Evolutionary conservation across 2,113 vertebrate genomes (phyloP).

Genomic region (Hemibagrus wyckioides): DNA sequence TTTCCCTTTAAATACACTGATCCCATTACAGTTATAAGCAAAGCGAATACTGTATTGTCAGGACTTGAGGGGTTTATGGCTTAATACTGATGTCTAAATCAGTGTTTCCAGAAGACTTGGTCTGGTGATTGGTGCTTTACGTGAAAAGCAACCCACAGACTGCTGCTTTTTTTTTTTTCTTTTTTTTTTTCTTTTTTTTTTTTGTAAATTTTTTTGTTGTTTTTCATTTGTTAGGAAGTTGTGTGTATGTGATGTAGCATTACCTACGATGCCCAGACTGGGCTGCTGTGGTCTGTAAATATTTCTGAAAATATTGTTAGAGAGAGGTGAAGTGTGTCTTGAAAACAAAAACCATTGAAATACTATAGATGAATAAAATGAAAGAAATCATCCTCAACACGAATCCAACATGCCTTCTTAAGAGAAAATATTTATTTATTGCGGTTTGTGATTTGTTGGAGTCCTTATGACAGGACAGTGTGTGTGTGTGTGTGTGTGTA

Average conservation of each 20-base stretch:
- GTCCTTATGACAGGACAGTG: constrained; percentile 75
- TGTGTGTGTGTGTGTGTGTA: constrained; percentile 76
- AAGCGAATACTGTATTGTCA: constrained; percentile 26
- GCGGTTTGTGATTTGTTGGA: constrained; percentile 66
- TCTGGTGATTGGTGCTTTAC: constrained; percentile 30
- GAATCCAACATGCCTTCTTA: constrained; percentile 70
- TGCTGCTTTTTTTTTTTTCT: constrained; percentile 63
- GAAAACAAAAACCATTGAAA: constrained; percentile 30
- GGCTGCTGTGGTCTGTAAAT: constrained; percentile 88
- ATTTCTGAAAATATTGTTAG: constrained; percentile 71
- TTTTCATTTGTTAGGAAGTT: constrained; percentile 73
- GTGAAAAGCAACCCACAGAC: constrained; percentile 51
- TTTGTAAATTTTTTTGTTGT: constrained; percentile 27
- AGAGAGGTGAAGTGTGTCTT: constrained; percentile 42
- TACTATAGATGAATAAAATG: constrained; percentile 36
- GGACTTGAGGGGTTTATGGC: constrained; percentile 36
- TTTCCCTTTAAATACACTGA: constrained; percentile 56
- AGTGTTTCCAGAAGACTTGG: constrained; percentile 40
- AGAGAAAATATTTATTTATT: constrained; percentile 85
- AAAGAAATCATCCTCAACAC: constrained; percentile 50
- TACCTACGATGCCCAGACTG: constrained; percentile 77
- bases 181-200: constrained; percentile 37
- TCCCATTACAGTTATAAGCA: constrained; percentile 60
- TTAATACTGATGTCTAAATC: constrained; percentile 49
- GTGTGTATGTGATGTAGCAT: constrained; percentile 91